Evolutionary conservation across 23 tunicate genomes (phyloP).

Genomic region (Ciona savignyi): DNA sequence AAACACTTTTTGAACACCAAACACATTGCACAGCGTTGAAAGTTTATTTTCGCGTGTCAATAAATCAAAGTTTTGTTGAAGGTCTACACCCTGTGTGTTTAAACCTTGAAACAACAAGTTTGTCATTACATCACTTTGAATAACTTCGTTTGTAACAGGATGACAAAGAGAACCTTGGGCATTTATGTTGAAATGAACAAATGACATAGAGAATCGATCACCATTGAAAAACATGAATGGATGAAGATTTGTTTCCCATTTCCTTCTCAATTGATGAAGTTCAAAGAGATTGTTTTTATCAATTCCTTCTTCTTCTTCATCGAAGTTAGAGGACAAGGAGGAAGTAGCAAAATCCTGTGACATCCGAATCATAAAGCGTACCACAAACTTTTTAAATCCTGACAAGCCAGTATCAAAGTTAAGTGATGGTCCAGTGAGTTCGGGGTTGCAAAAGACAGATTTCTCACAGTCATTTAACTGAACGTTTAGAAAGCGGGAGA

Average conservation of each 20-base stretch:
- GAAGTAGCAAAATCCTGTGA: slow-evolving; percentile 47
- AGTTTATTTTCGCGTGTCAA: slow-evolving; percentile 28
- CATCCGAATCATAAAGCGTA: slow-evolving; percentile 62
- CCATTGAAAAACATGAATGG: slow-evolving; percentile 57
- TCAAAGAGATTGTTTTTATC: slow-evolving; percentile 18
- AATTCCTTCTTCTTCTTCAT: background rate
- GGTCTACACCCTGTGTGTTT: slow-evolving; percentile 9
- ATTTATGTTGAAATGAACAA: slow-evolving; percentile 38
- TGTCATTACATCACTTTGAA: slow-evolving; percentile 7
- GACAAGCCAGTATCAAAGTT: slow-evolving; percentile 5
- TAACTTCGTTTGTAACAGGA: slow-evolving; percentile 14
- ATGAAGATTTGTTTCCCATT: slow-evolving; percentile 46
- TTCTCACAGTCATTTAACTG: slow-evolving; percentile 60
- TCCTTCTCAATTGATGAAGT: slow-evolving; percentile 38
- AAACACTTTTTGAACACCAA: slow-evolving; percentile 17
- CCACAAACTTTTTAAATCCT: slow-evolving; percentile 35
- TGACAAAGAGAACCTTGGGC: slow-evolving; percentile 28
- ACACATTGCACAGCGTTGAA: slow-evolving; percentile 18
- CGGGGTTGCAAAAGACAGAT: slow-evolving; percentile 24
- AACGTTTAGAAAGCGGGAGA: slow-evolving; percentile 36
- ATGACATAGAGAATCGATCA: slow-evolving; percentile 46
- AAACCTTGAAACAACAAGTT: slow-evolving; percentile 10
- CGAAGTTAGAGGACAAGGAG: slow-evolving; percentile 1
- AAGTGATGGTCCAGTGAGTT: background rate
- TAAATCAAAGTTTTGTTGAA: slow-evolving; percentile 22